These are phyloP conservation scores for Luperina testacea DNA, from an alignment of 2,888 invertebrate genomes.

Conservation along the genomic window DNA sequence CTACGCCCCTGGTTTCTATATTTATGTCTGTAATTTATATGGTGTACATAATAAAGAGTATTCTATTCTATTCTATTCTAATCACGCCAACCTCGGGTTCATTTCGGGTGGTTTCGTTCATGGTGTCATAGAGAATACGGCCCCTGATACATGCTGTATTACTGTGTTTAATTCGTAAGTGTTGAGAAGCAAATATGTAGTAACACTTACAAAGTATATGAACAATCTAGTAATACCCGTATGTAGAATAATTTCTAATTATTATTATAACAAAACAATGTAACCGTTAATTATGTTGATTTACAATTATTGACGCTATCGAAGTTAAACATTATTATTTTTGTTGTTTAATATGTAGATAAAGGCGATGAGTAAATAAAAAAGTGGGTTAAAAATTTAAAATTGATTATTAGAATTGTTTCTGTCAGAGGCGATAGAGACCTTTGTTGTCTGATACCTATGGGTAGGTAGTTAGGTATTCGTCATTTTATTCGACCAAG, in stretches of 20 bases:
- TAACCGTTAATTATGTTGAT: conserved; percentile 58
- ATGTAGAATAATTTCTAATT: conserved; percentile 1
- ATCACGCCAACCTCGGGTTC: no score
- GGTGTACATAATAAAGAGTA: no score
- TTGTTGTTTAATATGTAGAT: conserved; percentile 39
- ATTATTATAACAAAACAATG: conserved; percentile 33
- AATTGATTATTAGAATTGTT: conserved; percentile 40
- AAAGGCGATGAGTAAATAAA: conserved; percentile 55
- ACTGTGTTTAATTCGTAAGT: not conserved
- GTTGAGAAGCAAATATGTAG: conserved; percentile 5
- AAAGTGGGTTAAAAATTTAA: conserved; percentile 64
- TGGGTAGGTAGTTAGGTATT: not conserved
- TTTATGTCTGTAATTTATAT: no score
- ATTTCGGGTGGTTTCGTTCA: no score
- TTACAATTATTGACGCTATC: conserved; percentile 60
- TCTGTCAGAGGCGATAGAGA: not conserved
- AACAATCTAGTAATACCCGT: not conserved
- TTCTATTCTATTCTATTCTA: no score
- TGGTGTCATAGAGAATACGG: no score
- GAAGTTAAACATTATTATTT: conserved; percentile 57
- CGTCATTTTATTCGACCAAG: not conserved
- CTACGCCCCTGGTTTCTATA: no score
- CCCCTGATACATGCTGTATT: not conserved
- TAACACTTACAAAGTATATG: conserved; percentile 5
- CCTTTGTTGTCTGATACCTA: not conserved